Evolutionary conservation across 2,888 invertebrate genomes (phyloP).

Genomic region (Hyles lineata): DNA sequence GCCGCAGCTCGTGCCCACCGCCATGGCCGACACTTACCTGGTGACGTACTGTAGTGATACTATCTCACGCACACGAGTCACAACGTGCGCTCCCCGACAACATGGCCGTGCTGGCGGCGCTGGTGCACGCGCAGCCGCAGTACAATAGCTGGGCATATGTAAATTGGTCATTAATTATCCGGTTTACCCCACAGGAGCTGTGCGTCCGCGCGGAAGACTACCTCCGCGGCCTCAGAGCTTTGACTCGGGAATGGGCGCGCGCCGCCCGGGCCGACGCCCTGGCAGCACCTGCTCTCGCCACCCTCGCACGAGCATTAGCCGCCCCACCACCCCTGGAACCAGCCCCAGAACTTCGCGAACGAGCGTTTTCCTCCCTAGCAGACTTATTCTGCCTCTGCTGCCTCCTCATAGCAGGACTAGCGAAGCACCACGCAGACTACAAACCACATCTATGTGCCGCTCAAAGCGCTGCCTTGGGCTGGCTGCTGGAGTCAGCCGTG

Average conservation of each 20-base stretch:
- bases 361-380: constrained; percentile 92
- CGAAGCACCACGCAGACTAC: constrained; percentile 78
- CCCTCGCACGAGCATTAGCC: constrained; percentile 92
- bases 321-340: constrained; percentile 86
- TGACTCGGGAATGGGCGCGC: constrained; percentile 95
- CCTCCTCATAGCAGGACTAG: constrained; percentile 89
- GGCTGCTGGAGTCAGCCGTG: constrained; percentile 94
- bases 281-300: constrained; percentile 87
- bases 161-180: too few relatives aligned
- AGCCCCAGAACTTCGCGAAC: constrained; percentile 84
- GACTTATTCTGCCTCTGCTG: constrained; percentile 95
- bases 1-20: constrained; percentile 91
- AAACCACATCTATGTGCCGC: constrained; percentile 82
- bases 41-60: constrained; percentile 65
- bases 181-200: constrained; percentile 86
- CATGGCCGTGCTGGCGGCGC: constrained; percentile 94
- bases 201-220: constrained; percentile 95
- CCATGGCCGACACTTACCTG: constrained; percentile 93
- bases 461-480: constrained; percentile 93
- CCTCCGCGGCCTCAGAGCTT: constrained; percentile 92
- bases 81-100: constrained; percentile 97
- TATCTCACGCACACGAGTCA: too few relatives aligned
- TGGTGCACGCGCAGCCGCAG: constrained; percentile 94
- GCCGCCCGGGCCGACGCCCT: constrained; percentile 91
- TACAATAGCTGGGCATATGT: not conserved